phyloP scores from a whole-genome alignment of 2,888 invertebrate genomes.

The Raillietiella orientalis region DNA sequence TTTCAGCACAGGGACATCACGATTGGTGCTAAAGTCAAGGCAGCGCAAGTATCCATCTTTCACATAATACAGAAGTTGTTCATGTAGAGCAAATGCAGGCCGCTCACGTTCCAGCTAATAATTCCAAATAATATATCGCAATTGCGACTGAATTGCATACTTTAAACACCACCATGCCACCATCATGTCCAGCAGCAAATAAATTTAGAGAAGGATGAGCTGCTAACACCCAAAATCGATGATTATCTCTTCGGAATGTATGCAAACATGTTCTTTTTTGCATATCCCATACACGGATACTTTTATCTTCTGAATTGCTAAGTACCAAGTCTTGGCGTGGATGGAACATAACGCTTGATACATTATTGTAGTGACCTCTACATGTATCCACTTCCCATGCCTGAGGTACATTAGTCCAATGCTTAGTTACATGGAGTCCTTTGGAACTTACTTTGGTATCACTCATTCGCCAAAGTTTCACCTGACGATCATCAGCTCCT shows the following conservation, averaged over 20 bases:
- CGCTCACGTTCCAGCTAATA: conserved; percentile 64
- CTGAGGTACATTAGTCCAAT: conserved; percentile 11
- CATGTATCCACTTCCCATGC: conserved; percentile 99
- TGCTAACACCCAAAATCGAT: conserved; percentile 87
- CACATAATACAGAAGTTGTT: conserved; percentile 74
- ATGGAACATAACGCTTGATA: conserved; percentile 87
- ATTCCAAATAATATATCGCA: conserved; percentile 9
- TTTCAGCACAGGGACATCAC: conserved; percentile 74
- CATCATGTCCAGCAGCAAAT: conserved; percentile 98
- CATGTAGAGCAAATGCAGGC: conserved; percentile 77
- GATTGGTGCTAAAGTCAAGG: conserved; percentile 68
- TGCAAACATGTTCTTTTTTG: conserved; percentile 66
- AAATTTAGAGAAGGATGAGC: conserved; percentile 80
- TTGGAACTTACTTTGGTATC: conserved; percentile 50
- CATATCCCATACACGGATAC: conserved; percentile 96
- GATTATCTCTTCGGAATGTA: conserved; percentile 75
- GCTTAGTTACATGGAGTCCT: no score
- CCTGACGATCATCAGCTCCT: conserved; percentile 90
- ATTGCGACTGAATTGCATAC: conserved; percentile 8
- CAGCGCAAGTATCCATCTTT: conserved; percentile 71
- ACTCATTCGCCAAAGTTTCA: conserved; percentile 96
- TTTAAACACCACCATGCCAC: conserved; percentile 73
- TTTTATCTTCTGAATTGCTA: conserved; percentile 91
- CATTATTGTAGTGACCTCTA: conserved; percentile 98
- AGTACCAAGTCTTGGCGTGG: conserved; percentile 84